Base-by-base conservation (phyloP, 2,113 vertebrate species). In the Istiophorus platypterus region DNA sequence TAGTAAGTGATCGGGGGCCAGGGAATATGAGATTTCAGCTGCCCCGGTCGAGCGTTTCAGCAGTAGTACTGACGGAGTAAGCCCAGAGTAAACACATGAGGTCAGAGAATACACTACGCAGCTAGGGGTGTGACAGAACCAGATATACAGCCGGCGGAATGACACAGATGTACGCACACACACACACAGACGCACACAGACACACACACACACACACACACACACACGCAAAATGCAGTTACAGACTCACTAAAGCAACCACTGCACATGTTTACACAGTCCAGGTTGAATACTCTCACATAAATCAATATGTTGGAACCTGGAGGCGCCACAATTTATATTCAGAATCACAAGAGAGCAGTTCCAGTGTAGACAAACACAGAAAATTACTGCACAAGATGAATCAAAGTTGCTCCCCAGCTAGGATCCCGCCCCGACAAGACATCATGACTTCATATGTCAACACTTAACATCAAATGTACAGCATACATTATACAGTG, bases 11-110 rank as follows among this genome's bases (percentile, higher is more conserved):
- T 76, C 66, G 18, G 76, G 80, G 80, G 70, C 78, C 61, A 26
- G 84, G 81, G 79, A 84, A 91, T 85, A 85, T 85, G 81, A 93
- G 90, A 85, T 84, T 91, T 91, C 82, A 91, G 85, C 79, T 70
- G 81, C 76, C 77, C 57, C 26, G 57, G 67, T 70, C 75, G 69
- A 82, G 85, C 78, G 86, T 88, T 82, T 80, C 72, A 83, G 79
- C 89, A 78, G 86, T 84, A 84, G 84, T 87, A 54, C 89, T 91
- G 82, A 73, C 66, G 82, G 91, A 91, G 81, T 85, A 86, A 86
- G 79, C 72, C 82, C 29, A 80, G 87, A 79, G 82, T 92, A 93
- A 93, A 94, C 92, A 95, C 87, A 92, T 92, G 92, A 94, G 89
- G 89, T 93, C 91, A 94, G 80, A 90, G 76, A 88, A 92, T 81